These are phyloP conservation scores for Diaperis boleti DNA, from an alignment of 2,888 invertebrate genomes.

Conservation along the genomic window DNA sequence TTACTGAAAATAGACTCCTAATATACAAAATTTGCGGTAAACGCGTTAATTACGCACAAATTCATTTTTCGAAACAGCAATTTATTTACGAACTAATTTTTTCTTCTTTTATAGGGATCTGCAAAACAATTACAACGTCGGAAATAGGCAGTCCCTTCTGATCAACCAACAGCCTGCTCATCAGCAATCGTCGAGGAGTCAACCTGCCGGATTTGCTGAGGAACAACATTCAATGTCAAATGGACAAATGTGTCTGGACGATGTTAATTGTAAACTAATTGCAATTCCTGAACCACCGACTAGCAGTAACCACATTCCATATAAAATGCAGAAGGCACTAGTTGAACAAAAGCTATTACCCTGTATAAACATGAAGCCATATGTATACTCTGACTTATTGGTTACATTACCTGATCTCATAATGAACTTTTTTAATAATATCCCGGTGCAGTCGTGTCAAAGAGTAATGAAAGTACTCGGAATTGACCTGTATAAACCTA, in stretches of 20 bases:
- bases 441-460: conserved; percentile 80
- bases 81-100: no score
- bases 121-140: conserved; percentile 48
- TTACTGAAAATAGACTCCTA: no score
- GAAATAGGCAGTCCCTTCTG: conserved; percentile 39
- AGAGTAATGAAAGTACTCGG: conserved; percentile 85
- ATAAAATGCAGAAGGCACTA: conserved; percentile 84
- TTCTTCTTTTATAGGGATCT: conserved; percentile 48
- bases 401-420: conserved; percentile 87
- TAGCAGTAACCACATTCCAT: conserved; percentile 78
- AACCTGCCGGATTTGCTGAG: conserved; percentile 55
- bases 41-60: no score
- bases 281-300: conserved; percentile 78
- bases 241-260: conserved; percentile 58
- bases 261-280: conserved; percentile 73
- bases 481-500: conserved; percentile 84
- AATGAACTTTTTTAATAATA: conserved; percentile 83
- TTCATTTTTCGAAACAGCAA: no score
- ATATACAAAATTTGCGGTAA: no score
- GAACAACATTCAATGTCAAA: conserved; percentile 55
- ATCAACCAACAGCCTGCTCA: conserved; percentile 65
- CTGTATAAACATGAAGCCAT: conserved; percentile 89
- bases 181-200: conserved; percentile 59
- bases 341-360: conserved; percentile 86
- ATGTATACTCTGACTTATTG: conserved; percentile 82